These are phyloP conservation scores for Gobionotothen gibberifrons DNA, from an alignment of 2,797 vertebrate species.

Conservation along the genomic window DNA sequence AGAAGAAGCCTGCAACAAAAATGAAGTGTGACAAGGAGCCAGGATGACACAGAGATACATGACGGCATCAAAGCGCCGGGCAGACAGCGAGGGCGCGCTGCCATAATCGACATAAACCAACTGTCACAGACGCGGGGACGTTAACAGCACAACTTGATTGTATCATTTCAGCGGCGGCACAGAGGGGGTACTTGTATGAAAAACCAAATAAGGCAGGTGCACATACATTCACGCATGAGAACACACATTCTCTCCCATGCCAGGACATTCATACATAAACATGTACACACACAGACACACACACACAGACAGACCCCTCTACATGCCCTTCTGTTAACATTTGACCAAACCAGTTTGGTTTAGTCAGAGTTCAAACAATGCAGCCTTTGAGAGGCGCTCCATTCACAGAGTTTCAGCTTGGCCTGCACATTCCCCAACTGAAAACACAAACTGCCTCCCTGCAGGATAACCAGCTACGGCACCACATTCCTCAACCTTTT, in stretches of 20 bases:
- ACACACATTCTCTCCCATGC: slow-evolving; percentile 16
- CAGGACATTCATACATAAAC: slow-evolving; percentile 36
- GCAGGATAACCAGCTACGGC: slow-evolving; percentile 59
- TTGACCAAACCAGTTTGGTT: slow-evolving; percentile 73
- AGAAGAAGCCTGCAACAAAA: slow-evolving; percentile 76
- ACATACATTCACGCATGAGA: slow-evolving; percentile 26
- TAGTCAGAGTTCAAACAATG: slow-evolving; percentile 78
- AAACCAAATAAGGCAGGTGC: slow-evolving; percentile 56
- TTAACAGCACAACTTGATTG: slow-evolving; percentile 27
- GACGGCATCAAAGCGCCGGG: slow-evolving; percentile 58
- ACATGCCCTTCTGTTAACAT: slow-evolving; percentile 65
- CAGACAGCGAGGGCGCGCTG: slow-evolving; percentile 27
- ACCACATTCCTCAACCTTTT: slow-evolving; percentile 60
- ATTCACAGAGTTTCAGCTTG: slow-evolving; percentile 70
- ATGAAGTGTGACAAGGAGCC: slow-evolving; percentile 74
- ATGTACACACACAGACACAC: background rate
- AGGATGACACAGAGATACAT: slow-evolving; percentile 66
- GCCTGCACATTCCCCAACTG: slow-evolving; percentile 70
- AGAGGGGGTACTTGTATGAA: slow-evolving; percentile 17
- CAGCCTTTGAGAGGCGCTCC: slow-evolving; percentile 69
- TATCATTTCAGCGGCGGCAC: slow-evolving; percentile 13
- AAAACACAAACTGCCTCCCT: slow-evolving; percentile 69
- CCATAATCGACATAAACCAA: slow-evolving; percentile 53
- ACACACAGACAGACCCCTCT: background rate
- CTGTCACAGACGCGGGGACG: slow-evolving; percentile 27